Conservation (phyloP, 2,888 invertebrate species). For the Nycteola revayana region DNA sequence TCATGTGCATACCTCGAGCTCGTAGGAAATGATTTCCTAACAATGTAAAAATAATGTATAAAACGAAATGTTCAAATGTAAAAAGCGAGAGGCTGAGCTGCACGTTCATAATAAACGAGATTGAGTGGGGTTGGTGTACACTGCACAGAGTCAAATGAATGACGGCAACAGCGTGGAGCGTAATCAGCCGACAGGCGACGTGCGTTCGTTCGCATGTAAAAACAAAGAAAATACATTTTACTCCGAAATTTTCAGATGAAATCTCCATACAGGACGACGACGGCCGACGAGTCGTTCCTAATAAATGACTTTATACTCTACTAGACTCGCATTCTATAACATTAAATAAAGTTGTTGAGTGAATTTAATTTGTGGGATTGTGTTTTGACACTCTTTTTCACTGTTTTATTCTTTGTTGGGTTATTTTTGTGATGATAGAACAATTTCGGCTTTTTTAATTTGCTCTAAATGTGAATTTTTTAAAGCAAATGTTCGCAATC, state of each 20-base stretch:
- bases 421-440: too few species aligned
- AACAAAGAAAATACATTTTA: slow-evolving; percentile 64
- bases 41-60: slow-evolving; percentile 60
- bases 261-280: slow-evolving; percentile 32
- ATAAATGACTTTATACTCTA: slow-evolving; percentile 36
- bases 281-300: slow-evolving; percentile 26
- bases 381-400: slow-evolving; percentile 4
- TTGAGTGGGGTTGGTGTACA: slow-evolving; percentile 70
- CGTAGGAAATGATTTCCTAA: slow-evolving; percentile 39
- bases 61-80: slow-evolving; percentile 66
- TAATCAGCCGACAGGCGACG: slow-evolving; percentile 72
- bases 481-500: too few species aligned
- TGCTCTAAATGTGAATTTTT: too few species aligned
- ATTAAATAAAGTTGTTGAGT: slow-evolving; percentile 8
- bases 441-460: too few species aligned
- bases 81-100: slow-evolving; percentile 60
- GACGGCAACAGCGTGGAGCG: slow-evolving; percentile 65
- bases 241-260: slow-evolving; percentile 43
- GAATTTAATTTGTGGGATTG: slow-evolving; percentile 1
- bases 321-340: slow-evolving; percentile 31
- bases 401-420: too few species aligned
- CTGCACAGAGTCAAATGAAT: slow-evolving; percentile 68
- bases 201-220: slow-evolving; percentile 61
- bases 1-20: slow-evolving; percentile 40
- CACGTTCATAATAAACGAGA: slow-evolving; percentile 77